Evolutionary conservation across 2,888 invertebrate genomes (phyloP).

Genomic region (Lacanobia wlatinum): DNA sequence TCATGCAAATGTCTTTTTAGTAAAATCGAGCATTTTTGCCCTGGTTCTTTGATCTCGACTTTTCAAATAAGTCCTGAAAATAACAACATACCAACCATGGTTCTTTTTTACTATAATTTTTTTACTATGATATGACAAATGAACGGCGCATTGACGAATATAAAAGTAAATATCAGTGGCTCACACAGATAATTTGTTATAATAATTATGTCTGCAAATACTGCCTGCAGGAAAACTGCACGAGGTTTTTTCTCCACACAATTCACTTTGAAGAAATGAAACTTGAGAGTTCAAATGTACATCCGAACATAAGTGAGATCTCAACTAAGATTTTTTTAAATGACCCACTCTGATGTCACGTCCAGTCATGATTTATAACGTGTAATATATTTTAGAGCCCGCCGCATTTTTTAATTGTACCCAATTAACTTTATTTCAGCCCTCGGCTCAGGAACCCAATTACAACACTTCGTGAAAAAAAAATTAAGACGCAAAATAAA

Average conservation of each 20-base stretch:
- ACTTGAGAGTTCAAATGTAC: constrained; percentile 3
- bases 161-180: background rate
- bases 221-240: background rate
- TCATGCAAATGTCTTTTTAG: background rate
- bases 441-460: constrained; percentile 78
- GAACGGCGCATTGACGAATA: background rate
- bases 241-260: background rate
- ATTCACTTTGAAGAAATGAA: background rate
- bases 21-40: too few species aligned
- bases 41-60: background rate
- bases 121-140: too few species aligned
- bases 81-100: background rate
- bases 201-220: background rate
- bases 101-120: too few species aligned
- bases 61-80: background rate
- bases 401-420: constrained; percentile 83
- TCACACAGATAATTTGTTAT: background rate
- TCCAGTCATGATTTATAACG: constrained; percentile 69
- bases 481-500: constrained; percentile 69
- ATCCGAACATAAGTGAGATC: background rate
- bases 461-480: constrained; percentile 76
- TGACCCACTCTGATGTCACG: constrained; percentile 56
- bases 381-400: constrained; percentile 75
- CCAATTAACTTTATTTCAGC: constrained; percentile 83
- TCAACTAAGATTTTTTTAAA: constrained; percentile 29